Conservation (phyloP, 2,113 vertebrate species). For the Syngnathus scovelli region DNA sequence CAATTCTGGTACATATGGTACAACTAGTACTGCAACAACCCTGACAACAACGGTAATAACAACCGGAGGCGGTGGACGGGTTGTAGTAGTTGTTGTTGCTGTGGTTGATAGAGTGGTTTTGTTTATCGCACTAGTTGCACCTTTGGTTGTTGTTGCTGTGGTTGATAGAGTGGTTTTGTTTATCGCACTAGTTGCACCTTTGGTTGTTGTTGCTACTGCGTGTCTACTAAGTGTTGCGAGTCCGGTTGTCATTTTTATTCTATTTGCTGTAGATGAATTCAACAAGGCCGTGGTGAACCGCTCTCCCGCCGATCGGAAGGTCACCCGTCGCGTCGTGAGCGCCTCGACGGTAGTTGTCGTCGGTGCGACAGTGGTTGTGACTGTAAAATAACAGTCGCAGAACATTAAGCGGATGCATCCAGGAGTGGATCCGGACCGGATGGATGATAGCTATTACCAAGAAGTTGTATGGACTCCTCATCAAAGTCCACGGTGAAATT, state of each 20-base stretch:
- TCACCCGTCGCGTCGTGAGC: neutral
- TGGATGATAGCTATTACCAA: neutral
- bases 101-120: neutral
- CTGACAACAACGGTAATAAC: neutral
- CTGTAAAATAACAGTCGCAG: neutral
- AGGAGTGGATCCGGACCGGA: neutral
- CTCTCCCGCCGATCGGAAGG: constrained; percentile 18
- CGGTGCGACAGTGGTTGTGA: neutral
- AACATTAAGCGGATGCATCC: neutral
- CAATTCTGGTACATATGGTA: neutral
- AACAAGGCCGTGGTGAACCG: constrained; percentile 16
- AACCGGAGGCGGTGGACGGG: neutral
- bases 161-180: too few species aligned
- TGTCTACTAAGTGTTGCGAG: too few species aligned
- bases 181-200: too few species aligned
- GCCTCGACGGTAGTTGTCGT: neutral
- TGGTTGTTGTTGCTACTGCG: too few species aligned
- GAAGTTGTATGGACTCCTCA: accelerated
- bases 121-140: neutral
- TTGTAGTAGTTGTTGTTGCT: neutral
- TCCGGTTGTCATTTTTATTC: too few species aligned
- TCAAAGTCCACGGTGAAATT: constrained; percentile 8
- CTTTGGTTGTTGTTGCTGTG: too few species aligned
- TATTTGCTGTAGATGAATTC: constrained; percentile 23
- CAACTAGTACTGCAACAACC: neutral